Evolutionary conservation across 37 sponge, comb jelly and placozoan genomes (phyloP), one percentile per base, ranked within the genome.

Genomic region (Dysidea cf. avara): DNA sequence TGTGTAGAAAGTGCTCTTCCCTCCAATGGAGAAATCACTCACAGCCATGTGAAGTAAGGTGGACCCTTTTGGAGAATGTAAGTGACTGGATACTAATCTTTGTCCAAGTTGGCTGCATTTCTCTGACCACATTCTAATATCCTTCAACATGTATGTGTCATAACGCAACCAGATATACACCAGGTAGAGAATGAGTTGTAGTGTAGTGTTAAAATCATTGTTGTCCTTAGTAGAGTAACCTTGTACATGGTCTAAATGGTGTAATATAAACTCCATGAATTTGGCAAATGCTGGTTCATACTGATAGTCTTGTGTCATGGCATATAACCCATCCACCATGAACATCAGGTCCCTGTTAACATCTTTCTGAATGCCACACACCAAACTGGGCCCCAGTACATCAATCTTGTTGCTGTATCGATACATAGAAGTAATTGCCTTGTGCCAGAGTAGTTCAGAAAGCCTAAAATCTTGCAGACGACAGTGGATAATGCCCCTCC

Each of bases 281-380:
- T 57, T 57, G 12, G 36, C 61, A 39, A 83, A 89, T 30, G 79
- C 50, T 0, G 90, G 90, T 6, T 39, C 46, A 25, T 77, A 63
- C 2, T 34, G 54, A n/a, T n/a, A n/a, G 11, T 69, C 67, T 16
- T 87, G 66, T 0, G 83, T 81, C 80, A 89, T 89, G 39, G 52
- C 36, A 53, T 76, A 74, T 1, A 89, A 39, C 4, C 90, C 90
- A 28, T 56, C 69, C 3, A 80, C 78, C 17, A 80, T 80, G 67
- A 72, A 75, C 0, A 74, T 69, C 9, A 89, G 80, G 37, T 89
- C 90, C 59, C 83, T 89, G 51, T 89, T 85, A 35, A 89, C 71
- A 47, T 89, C 90, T 22, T 75, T 53, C 64, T 83, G 77, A 2
- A 89, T 76, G 14, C 86, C n/a, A n/a, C n/a, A n/a, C n/a, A n/a